Percentiles rank a stretch among this genome's conserved stretches.
Conservation (phyloP, 2,797 vertebrate genomes). For the Rallus crepitans region DNA sequence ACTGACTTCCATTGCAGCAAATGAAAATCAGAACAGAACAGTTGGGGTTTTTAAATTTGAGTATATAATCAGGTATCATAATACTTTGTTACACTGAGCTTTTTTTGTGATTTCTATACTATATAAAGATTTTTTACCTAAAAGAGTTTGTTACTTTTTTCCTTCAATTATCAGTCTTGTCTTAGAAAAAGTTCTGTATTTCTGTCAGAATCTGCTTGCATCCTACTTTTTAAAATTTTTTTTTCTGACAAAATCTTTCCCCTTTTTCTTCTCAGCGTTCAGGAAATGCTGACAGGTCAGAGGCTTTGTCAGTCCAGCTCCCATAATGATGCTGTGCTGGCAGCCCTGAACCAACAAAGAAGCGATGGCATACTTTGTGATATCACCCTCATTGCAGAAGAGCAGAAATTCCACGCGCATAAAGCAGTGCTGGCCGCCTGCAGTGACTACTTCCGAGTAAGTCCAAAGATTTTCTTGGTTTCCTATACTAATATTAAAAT, state of each 20-base stretch:
- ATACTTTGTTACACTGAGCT: neutral
- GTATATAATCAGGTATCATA: neutral
- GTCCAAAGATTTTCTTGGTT: constrained; percentile 47
- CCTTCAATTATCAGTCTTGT: neutral
- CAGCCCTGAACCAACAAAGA: constrained; percentile 96
- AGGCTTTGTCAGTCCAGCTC: constrained; percentile 96
- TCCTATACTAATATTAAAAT: neutral
- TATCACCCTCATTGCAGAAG: constrained; percentile 93
- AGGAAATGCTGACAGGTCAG: constrained; percentile 97
- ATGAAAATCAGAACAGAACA: neutral
- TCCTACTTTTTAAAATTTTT: neutral
- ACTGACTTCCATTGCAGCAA: neutral
- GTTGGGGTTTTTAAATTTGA: neutral
- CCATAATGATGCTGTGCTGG: constrained; percentile 92
- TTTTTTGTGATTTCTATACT: neutral
- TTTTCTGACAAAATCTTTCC: neutral
- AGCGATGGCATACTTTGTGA: constrained; percentile 95
- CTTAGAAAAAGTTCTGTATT: neutral
- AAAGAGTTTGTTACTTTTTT: neutral
- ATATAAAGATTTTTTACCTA: neutral
- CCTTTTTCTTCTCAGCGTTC: constrained; percentile 77
- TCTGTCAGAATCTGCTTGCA: neutral
- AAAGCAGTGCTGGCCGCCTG: constrained; percentile 96
- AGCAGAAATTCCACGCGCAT: constrained; percentile 96
- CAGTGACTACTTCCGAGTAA: constrained; percentile 97